phyloP scores from a whole-genome alignment of 2,888 invertebrate genomes.

The Diaphora mendica region DNA sequence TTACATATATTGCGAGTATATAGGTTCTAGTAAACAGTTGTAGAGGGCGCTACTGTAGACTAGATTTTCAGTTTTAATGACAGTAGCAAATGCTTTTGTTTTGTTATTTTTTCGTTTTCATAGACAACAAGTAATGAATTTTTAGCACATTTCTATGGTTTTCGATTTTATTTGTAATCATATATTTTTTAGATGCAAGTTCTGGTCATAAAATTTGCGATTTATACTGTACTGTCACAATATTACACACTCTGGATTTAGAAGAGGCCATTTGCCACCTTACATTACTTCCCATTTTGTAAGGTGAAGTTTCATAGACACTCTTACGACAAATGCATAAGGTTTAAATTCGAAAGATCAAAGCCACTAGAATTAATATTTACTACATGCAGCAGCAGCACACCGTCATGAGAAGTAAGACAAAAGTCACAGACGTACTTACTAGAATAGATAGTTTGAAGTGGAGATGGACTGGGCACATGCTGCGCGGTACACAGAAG shows the following conservation, averaged over 20 bases:
- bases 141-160: neutral
- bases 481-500: no score
- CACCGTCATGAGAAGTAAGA: no score
- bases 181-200: neutral
- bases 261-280: neutral
- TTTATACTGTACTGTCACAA: neutral
- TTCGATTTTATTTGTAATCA: neutral
- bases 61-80: neutral
- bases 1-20: neutral
- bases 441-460: no score
- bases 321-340: neutral
- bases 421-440: no score
- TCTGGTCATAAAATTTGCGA: neutral
- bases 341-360: neutral
- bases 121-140: neutral
- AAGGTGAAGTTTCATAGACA: neutral
- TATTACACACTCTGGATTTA: neutral
- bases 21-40: neutral
- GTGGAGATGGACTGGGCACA: no score
- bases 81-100: neutral
- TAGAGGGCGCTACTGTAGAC: neutral
- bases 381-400: no score
- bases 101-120: neutral
- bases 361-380: neutral
- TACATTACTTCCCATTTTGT: neutral